Conservation (phyloP, 30 jellyfish, hydroid and myxozoan species). For the Pseudorhiza aurosa region DNA sequence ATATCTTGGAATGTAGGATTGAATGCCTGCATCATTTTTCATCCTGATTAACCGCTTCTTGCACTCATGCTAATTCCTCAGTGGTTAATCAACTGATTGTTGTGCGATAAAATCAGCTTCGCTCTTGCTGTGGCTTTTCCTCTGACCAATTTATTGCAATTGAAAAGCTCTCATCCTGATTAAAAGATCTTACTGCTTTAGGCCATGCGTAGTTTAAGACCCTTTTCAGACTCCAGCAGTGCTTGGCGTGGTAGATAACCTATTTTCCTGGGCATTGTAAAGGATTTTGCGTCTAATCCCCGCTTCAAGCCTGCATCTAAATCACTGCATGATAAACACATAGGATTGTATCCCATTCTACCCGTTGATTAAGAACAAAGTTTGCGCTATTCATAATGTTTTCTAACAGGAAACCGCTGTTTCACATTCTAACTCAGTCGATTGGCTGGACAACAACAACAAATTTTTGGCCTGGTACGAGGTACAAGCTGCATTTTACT, state of each 20-base stretch:
- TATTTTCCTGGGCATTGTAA: not conserved
- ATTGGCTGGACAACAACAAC: no score
- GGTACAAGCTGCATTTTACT: no score
- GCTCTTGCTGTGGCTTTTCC: not conserved
- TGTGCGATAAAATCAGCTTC: not conserved
- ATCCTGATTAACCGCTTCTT: not conserved
- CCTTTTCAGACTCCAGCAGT: not conserved
- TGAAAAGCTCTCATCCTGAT: not conserved
- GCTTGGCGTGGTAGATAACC: conserved; percentile 15
- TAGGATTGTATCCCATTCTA: no score
- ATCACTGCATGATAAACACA: not conserved
- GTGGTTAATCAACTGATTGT: not conserved
- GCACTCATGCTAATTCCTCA: not conserved
- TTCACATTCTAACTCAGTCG: no score
- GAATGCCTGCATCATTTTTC: not conserved
- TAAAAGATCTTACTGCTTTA: not conserved
- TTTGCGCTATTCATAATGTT: no score
- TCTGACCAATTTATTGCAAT: not conserved
- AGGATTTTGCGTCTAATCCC: not conserved
- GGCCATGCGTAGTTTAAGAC: not conserved
- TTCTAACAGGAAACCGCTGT: no score
- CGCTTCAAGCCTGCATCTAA: not conserved
- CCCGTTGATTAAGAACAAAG: no score
- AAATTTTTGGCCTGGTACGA: no score
- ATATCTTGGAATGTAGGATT: not conserved